A percentile compares a stretch with the other conserved stretches of the same genome.
Evolutionary conservation across 2,113 vertebrate species (phyloP).

Genomic region (Corydoras sp.): DNA sequence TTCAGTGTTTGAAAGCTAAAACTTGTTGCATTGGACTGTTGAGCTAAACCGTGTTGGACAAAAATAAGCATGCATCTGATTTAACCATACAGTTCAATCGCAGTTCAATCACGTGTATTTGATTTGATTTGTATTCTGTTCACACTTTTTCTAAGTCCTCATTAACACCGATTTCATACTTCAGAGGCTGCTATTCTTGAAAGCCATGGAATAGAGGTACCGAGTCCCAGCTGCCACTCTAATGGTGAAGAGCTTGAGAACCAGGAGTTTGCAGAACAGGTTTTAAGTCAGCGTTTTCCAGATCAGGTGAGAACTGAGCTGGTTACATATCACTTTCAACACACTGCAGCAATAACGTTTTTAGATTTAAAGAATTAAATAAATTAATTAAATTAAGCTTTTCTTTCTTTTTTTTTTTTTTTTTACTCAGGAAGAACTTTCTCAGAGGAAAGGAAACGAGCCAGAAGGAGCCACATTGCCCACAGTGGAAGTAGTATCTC

Average conservation of each 20-base stretch:
- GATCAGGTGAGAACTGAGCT: slow-evolving; percentile 50
- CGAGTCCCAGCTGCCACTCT: slow-evolving; percentile 73
- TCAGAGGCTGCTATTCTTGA: slow-evolving; percentile 76
- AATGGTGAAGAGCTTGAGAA: slow-evolving; percentile 71
- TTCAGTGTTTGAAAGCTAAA: too few relatives aligned
- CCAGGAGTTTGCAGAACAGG: slow-evolving; percentile 69
- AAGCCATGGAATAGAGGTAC: slow-evolving; percentile 75
- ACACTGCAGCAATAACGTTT: not conserved
- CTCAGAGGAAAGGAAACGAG: slow-evolving; percentile 61
- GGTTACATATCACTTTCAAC: not conserved
- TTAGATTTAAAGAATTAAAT: too few relatives aligned
- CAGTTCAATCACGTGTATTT: too few relatives aligned
- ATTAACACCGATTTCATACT: not conserved
- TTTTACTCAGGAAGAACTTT: slow-evolving; percentile 61
- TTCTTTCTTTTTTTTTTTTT: not conserved
- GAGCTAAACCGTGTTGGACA: too few relatives aligned
- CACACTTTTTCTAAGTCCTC: not conserved
- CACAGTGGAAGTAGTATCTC: slow-evolving; percentile 50
- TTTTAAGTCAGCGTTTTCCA: slow-evolving; percentile 59
- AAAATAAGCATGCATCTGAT: too few relatives aligned
- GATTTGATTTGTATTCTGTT: too few relatives aligned
- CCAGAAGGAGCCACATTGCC: slow-evolving; percentile 56
- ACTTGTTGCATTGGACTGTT: too few relatives aligned
- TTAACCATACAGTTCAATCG: too few relatives aligned
- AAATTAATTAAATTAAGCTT: too few relatives aligned